These are phyloP conservation scores for Muntiacus reevesi DNA, from an alignment of 2,113 vertebrate genomes.

Conservation along the genomic window DNA sequence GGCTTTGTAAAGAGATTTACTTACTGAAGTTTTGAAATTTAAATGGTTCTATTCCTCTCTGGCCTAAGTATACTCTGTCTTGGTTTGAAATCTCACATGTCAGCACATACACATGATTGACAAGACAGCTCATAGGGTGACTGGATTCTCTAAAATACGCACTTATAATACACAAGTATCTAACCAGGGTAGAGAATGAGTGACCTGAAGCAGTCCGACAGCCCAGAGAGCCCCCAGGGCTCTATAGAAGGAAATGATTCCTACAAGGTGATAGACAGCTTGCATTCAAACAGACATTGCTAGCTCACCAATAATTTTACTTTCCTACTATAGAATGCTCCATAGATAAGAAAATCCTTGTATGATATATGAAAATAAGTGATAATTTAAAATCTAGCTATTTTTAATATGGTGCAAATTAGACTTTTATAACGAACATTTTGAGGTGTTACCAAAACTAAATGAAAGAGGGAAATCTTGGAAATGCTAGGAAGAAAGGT, in stretches of 20 bases:
- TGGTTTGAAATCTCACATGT: background rate
- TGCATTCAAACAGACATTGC: background rate
- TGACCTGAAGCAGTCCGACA: background rate
- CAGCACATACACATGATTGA: background rate
- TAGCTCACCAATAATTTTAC: background rate
- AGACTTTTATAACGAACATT: background rate
- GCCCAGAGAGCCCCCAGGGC: background rate
- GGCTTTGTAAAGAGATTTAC: background rate
- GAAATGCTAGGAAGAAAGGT: background rate
- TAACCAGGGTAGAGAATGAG: background rate
- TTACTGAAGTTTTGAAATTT: background rate
- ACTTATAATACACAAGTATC: background rate
- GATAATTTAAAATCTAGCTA: background rate
- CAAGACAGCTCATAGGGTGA: background rate
- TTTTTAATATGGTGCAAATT: background rate
- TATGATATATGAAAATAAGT: background rate
- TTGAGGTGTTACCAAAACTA: background rate
- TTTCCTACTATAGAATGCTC: background rate
- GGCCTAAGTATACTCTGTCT: background rate
- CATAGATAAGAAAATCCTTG: background rate
- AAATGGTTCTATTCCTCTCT: background rate
- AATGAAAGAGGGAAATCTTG: background rate
- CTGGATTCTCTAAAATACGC: background rate
- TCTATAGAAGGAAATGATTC: background rate
- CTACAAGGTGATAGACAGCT: background rate